Evolutionary conservation across 2,888 invertebrate genomes (phyloP), one percentile per base, ranked within the genome.

Genomic region (Brachypterus glaber): DNA sequence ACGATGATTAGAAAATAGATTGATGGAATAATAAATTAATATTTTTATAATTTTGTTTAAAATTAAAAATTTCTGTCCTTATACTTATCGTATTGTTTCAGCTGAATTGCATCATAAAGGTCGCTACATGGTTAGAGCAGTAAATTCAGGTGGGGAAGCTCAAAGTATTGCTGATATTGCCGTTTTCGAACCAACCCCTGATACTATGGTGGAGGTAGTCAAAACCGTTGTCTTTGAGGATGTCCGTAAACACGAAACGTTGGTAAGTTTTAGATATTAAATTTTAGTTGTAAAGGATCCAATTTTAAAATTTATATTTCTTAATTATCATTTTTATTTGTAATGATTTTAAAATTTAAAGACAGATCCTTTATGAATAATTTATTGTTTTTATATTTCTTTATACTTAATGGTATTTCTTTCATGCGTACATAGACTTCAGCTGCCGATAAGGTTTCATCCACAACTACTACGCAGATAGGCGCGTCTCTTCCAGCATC

Each of bases 71-170:
- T 21, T 21, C 5, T 21, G 9, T 9, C 9, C 9, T 7, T 5
- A 9, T 21, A 21, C 5, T 21, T 7, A 21, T 21, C 9, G 5
- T 21, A 21, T 7, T 21, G 9, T 47, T 58, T 17, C 44, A 78
- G 79, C 72, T 45, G 70, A 72, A 50, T 66, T 71, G 17, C 64
- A 72, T 44, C 82, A 90, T 62, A 76, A 77, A 38, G 88, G 87
- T 33, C 79, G 82, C 52, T 85, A 81, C 53, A 82, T 79, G 74
- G 82, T 82, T 9, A 71, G 72, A 47, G 85, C 84, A 7, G 73
- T 73, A 1, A 86, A 86, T 58, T 71, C 77, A 34, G 82, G 80
- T 12, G 85, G 85, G n/a, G 83, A 84, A 64, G 82, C 84, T n/a
- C 77, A 80, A 59, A 82, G 83, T 62, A 80, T 81, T 45, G 85